phyloP scores from a whole-genome alignment of 2,113 vertebrate genomes.

The Trogon surrucura region DNA sequence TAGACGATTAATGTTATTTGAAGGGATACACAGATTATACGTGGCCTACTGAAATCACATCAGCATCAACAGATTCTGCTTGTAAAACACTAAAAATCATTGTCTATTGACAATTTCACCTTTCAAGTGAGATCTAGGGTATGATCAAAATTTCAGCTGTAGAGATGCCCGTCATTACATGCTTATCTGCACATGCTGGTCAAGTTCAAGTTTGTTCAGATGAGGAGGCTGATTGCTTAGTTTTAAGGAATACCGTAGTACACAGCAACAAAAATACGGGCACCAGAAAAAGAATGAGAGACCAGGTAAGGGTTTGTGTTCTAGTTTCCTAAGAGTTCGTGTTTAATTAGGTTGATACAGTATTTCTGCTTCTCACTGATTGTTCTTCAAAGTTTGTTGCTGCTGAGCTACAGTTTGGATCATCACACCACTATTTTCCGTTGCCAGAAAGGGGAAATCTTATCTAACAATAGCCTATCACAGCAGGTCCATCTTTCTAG shows the following conservation, averaged over 20 bases:
- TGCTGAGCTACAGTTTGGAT: neutral
- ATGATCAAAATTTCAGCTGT: neutral
- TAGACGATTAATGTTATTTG: neutral
- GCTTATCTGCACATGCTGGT: neutral
- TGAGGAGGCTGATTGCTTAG: neutral
- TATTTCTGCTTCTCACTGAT: neutral
- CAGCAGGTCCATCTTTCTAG: neutral
- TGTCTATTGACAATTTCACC: neutral
- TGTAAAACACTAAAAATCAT: neutral
- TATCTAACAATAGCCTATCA: neutral
- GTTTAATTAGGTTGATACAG: neutral
- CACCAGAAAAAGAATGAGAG: neutral
- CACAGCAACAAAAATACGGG: neutral
- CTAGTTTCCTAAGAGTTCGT: neutral
- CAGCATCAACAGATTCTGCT: neutral
- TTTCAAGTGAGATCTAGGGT: neutral
- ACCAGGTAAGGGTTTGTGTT: neutral
- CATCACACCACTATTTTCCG: fast-evolving
- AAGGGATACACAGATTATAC: neutral
- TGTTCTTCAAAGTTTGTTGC: neutral
- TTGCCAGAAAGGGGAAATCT: neutral
- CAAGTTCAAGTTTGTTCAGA: neutral
- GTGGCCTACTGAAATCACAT: neutral
- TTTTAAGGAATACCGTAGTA: neutral
- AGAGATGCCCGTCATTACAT: fast-evolving